Base-by-base conservation (phyloP, 2,888 invertebrate species). In the Fragum whitleyi region DNA sequence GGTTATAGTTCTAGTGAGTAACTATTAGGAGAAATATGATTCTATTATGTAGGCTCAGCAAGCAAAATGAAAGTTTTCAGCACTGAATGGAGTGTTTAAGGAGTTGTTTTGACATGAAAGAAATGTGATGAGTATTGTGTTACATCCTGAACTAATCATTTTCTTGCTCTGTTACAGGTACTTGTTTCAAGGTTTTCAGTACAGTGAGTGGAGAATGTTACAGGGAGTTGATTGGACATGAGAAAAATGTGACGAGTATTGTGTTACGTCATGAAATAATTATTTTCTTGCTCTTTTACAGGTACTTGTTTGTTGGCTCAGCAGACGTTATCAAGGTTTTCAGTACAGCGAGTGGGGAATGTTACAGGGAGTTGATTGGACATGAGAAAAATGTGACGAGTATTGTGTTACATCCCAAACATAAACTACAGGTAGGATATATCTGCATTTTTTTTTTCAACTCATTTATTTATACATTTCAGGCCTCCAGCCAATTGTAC, bases 81-180 rank as follows among this genome's bases (percentile, higher is more conserved):
- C n/a, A 47, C n/a, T 47, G 47, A 47, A 16, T 47, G 47, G 47
- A 3, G 32, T 6, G 9, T 36, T 3, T 9, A 47, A 16, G 14
- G 95, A 95, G 86, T 95, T 96, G 70, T 95, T 95, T 81, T 95
- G 95, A 29, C 94, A 95, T 26, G 93, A 92, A 21, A 92, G 94
- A 19, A 51, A 74, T 42, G 89, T 92, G 16, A 92, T 92, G 23
- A 89, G 91, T 29, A 71, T 93, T 11, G 74, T 79, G 26, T 62
- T 92, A 51, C 90, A 92, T 69, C 91, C n/a, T n/a, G n/a, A n/a
- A n/a, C n/a, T n/a, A n/a, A n/a, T n/a, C n/a, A n/a, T n/a, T n/a
- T n/a, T n/a, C n/a, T n/a, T n/a, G n/a, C n/a, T n/a, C n/a, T n/a
- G n/a, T 36, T 6, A 47, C 47, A 47, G 47, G 47, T 47, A 47